phyloP scores from a whole-genome alignment of 1,140 invertebrate species.

The Pogonus chalceus region DNA sequence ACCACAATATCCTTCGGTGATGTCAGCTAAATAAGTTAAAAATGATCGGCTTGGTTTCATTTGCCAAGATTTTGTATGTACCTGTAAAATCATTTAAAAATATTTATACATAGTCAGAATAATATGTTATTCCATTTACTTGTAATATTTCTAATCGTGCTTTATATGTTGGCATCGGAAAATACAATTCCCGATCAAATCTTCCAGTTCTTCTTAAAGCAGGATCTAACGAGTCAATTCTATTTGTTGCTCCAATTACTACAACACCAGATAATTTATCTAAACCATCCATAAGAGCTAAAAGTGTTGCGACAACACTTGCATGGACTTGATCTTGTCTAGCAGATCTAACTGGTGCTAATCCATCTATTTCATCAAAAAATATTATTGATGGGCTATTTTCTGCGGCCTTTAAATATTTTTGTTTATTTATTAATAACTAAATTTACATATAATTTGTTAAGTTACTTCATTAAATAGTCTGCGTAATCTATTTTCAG shows the following conservation, averaged over 20 bases:
- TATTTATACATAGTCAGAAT: not conserved
- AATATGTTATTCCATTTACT: constrained; percentile 10
- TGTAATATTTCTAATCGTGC: constrained; percentile 34
- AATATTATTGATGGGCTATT: constrained; percentile 79
- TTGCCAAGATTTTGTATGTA: constrained; percentile 26
- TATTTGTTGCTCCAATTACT: constrained; percentile 76
- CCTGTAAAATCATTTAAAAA: constrained; percentile 15
- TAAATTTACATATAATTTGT: not conserved
- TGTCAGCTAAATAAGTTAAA: constrained; percentile 54
- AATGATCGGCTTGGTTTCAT: constrained; percentile 41
- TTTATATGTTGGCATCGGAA: constrained; percentile 52
- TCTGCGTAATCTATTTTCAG: constrained; percentile 40
- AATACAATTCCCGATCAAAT: constrained; percentile 73
- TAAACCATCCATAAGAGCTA: constrained; percentile 83
- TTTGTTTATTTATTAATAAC: not conserved
- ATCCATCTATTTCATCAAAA: constrained; percentile 81
- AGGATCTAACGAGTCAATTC: constrained; percentile 73
- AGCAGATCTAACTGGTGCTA: constrained; percentile 75
- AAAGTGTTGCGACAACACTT: constrained; percentile 79
- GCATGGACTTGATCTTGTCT: constrained; percentile 86
- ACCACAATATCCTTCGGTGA: constrained; percentile 78
- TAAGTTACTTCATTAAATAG: constrained; percentile 37
- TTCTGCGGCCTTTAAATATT: constrained; percentile 51
- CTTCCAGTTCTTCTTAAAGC: constrained; percentile 69
- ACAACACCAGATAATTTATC: constrained; percentile 55